Conservation (phyloP, 2,888 invertebrate genomes). For the Drosophila meridiana region DNA sequence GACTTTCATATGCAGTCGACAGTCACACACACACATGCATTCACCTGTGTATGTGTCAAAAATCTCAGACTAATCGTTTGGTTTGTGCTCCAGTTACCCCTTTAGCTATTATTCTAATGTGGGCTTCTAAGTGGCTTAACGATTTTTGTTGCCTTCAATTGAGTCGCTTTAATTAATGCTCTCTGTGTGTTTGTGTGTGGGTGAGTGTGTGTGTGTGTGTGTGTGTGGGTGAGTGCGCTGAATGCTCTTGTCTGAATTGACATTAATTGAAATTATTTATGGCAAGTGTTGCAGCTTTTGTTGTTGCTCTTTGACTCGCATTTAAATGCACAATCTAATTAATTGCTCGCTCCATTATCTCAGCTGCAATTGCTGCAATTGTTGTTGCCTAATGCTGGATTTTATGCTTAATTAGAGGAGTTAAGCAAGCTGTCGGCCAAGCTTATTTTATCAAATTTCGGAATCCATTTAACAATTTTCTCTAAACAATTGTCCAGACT, state of each 20-base stretch:
- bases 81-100: slow-evolving; percentile 18
- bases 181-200: slow-evolving; percentile 15
- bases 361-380: slow-evolving; percentile 27
- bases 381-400: slow-evolving; percentile 9
- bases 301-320: slow-evolving; percentile 36
- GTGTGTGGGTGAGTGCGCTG: slow-evolving; percentile 9
- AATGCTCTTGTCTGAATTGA: slow-evolving; percentile 53
- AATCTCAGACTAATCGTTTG: slow-evolving; percentile 40
- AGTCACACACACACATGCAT: slow-evolving; percentile 4
- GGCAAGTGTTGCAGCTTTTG: slow-evolving; percentile 25
- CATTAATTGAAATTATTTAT: slow-evolving; percentile 75
- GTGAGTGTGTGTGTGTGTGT: slow-evolving; percentile 10
- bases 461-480: background rate
- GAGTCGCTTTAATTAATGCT: slow-evolving; percentile 53
- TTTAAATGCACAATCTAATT: slow-evolving; percentile 67
- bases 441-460: background rate
- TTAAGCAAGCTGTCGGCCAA: background rate
- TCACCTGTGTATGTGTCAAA: slow-evolving; percentile 24
- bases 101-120: slow-evolving; percentile 39
- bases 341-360: slow-evolving; percentile 34
- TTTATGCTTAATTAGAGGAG: slow-evolving; percentile 21
- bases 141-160: slow-evolving; percentile 73
- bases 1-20: slow-evolving; percentile 47
- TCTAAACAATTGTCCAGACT: background rate
- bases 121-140: slow-evolving; percentile 69